Conservation (phyloP, 2,888 invertebrate species). For the Nudaria mundana region DNA sequence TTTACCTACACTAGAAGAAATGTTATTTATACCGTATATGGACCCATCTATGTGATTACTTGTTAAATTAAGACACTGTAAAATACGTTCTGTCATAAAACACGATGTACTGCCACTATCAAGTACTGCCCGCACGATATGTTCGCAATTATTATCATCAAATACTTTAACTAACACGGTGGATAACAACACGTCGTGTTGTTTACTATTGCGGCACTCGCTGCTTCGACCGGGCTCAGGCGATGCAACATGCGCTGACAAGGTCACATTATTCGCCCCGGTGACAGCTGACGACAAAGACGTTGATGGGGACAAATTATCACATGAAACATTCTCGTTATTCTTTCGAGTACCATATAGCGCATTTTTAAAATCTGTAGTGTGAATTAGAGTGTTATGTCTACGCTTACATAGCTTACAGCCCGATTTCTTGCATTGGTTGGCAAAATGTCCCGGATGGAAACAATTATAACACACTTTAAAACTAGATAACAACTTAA, state of each 20-base stretch:
- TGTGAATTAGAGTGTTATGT: slow-evolving; percentile 14
- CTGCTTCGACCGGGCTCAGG: too few species aligned
- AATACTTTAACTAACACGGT: too few species aligned
- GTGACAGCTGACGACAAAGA: too few species aligned
- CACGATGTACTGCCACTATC: not conserved
- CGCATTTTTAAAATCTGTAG: not conserved
- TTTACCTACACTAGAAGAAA: slow-evolving; percentile 7
- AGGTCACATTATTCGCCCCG: too few species aligned
- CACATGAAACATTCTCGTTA: not conserved
- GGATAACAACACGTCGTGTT: not conserved
- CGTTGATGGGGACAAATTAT: too few species aligned
- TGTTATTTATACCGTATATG: slow-evolving; percentile 13
- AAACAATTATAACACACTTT: slow-evolving; percentile 22
- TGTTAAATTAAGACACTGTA: not conserved
- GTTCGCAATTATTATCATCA: too few species aligned
- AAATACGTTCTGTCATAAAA: not conserved
- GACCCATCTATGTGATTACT: not conserved
- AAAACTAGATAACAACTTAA: slow-evolving; percentile 14
- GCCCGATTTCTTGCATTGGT: slow-evolving; percentile 13
- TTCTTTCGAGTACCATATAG: not conserved
- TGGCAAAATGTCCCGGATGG: slow-evolving; percentile 13
- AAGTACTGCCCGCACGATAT: not conserved
- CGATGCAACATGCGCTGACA: not conserved
- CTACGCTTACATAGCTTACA: slow-evolving; percentile 13
- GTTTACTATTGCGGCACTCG: too few species aligned